These are phyloP conservation scores for Eretmochelys imbricata DNA, from an alignment of 2,113 vertebrate species.

Conservation along the genomic window DNA sequence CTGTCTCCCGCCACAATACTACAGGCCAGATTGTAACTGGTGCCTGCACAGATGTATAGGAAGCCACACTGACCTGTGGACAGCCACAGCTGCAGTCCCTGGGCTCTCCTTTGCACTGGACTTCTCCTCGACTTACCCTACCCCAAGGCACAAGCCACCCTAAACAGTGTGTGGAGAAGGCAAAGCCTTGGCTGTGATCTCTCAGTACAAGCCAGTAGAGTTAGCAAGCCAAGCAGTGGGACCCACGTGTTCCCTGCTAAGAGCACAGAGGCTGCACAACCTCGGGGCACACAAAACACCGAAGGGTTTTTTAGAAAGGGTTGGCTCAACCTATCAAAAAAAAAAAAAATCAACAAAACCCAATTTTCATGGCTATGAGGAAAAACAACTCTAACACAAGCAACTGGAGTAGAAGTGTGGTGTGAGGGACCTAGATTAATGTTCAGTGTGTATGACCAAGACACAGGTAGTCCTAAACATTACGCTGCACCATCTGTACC, in stretches of 20 bases:
- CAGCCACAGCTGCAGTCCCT: not conserved
- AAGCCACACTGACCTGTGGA: too few species aligned
- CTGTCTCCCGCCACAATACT: not conserved
- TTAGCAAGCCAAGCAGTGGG: fast-evolving
- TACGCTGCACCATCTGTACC: too few species aligned
- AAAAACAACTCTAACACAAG: not conserved
- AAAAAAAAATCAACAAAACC: not conserved
- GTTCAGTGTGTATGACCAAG: too few species aligned
- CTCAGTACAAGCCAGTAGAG: not conserved
- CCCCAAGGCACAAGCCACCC: not conserved
- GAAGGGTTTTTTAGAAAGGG: not conserved
- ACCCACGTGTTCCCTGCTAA: not conserved
- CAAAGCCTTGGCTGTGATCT: not conserved
- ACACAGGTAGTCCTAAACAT: too few species aligned
- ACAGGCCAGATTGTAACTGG: not conserved
- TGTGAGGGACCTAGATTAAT: not conserved
- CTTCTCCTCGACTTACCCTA: not conserved
- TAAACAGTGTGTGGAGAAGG: not conserved
- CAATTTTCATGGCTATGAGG: not conserved
- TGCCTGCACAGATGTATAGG: not conserved
- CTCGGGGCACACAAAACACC: not conserved
- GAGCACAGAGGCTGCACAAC: not conserved
- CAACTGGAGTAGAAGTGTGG: not conserved
- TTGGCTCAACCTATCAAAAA: not conserved
- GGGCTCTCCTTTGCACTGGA: not conserved